phyloP scores from a whole-genome alignment of 1,140 invertebrate species.

The Pseudachorutes palmiensis region DNA sequence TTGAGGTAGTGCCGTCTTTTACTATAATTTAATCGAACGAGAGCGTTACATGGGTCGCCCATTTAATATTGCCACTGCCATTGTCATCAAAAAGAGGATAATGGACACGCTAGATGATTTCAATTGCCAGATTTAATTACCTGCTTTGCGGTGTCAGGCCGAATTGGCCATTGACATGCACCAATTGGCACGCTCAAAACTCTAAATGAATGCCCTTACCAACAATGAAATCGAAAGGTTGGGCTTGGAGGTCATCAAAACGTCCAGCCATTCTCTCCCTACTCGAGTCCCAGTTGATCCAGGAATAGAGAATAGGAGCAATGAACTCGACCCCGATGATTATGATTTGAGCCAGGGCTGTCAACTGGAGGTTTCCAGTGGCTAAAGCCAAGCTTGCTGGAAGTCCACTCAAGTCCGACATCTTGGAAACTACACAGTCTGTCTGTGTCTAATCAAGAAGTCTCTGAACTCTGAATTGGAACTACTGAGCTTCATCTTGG shows the following conservation, averaged over 20 bases:
- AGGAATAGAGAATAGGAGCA: neutral
- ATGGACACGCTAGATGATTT: too few species aligned
- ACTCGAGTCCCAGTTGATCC: neutral
- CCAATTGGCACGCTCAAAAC: too few species aligned
- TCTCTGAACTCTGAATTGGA: neutral
- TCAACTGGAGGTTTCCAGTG: neutral
- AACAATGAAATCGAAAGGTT: conserved; percentile 10
- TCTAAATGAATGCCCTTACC: neutral
- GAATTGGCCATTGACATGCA: too few species aligned
- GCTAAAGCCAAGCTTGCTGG: neutral
- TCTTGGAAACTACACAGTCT: neutral
- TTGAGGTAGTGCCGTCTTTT: too few species aligned
- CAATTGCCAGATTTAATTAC: too few species aligned
- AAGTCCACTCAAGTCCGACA: neutral
- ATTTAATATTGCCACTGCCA: too few species aligned
- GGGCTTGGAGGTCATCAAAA: neutral
- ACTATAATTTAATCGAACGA: too few species aligned
- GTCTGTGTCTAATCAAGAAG: neutral
- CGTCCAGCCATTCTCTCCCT: neutral
- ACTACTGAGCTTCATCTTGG: too few species aligned
- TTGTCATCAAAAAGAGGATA: too few species aligned
- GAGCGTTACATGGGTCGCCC: too few species aligned
- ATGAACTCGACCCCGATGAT: neutral
- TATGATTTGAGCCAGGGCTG: neutral
- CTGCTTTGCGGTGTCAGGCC: too few species aligned